These are phyloP conservation scores for Dugesia japonica DNA, from an alignment of 2,888 invertebrate genomes.

Conservation along the genomic window DNA sequence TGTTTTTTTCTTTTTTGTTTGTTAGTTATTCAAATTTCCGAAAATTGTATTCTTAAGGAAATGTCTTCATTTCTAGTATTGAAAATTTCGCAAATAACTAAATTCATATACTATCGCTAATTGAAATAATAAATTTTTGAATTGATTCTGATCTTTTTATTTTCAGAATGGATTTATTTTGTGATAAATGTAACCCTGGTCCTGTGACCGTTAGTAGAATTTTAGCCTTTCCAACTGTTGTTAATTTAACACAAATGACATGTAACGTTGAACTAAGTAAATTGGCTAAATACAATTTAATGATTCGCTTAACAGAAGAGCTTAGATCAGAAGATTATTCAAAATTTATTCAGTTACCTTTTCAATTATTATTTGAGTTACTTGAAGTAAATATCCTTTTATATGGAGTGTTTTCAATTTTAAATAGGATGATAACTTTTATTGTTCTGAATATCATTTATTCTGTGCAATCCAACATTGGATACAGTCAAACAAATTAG, in stretches of 20 bases:
- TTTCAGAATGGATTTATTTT: background rate
- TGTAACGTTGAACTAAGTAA: background rate
- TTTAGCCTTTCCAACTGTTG: background rate
- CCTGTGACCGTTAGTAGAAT: background rate
- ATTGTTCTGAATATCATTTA: background rate
- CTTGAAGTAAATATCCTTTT: no score
- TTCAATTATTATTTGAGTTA: background rate
- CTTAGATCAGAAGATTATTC: background rate
- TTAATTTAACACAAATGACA: background rate
- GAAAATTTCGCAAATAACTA: no score
- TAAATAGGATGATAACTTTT: background rate
- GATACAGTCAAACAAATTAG: background rate
- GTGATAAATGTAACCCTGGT: constrained; percentile 3
- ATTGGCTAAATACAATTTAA: constrained; percentile 16
- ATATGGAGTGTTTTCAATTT: no score
- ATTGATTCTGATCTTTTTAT: background rate
- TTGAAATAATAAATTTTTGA: no score
- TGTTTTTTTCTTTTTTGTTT: no score
- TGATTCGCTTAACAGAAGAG: background rate
- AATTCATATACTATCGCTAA: no score
- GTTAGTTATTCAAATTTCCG: no score
- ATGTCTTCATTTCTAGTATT: no score
- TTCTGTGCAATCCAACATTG: constrained; percentile 11
- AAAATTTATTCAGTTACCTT: background rate
- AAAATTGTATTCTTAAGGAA: no score